A percentile compares a stretch with the other conserved stretches of the same genome.
phyloP scores from a whole-genome alignment of 2,113 vertebrate species.

The Fukomys damarensis region DNA sequence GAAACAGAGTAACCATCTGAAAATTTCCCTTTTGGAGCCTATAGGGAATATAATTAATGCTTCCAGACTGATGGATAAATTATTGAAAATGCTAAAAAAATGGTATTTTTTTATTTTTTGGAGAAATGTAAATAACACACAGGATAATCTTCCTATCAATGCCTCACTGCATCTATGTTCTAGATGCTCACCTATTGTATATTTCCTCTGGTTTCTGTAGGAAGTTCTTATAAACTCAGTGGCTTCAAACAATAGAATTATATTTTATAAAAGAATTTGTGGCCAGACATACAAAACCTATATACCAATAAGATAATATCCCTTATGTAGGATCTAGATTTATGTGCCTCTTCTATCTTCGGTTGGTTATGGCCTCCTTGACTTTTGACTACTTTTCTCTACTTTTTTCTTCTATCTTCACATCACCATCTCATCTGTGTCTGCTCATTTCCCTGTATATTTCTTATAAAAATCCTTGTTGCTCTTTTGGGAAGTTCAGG shows the following conservation, averaged over 20 bases:
- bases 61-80: background rate
- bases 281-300: background rate
- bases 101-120: background rate
- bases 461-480: background rate
- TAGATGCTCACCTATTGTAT: background rate
- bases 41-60: background rate
- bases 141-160: background rate
- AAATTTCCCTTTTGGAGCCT: background rate
- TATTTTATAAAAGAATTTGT: background rate
- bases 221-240: background rate
- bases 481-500: background rate
- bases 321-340: background rate
- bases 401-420: background rate
- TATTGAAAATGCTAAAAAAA: background rate
- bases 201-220: background rate
- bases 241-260: background rate
- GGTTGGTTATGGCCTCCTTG: background rate
- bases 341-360: background rate
- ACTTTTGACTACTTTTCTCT: background rate
- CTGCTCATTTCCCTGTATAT: background rate
- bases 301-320: fast-evolving
- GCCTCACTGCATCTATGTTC: background rate
- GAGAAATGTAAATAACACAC: background rate
- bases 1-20: background rate
- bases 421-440: no score